A percentile compares a stretch with the other conserved stretches of the same genome.
These are phyloP conservation scores for Ondatra zibethicus DNA, from an alignment of 2,113 vertebrate genomes.

Conservation along the genomic window DNA sequence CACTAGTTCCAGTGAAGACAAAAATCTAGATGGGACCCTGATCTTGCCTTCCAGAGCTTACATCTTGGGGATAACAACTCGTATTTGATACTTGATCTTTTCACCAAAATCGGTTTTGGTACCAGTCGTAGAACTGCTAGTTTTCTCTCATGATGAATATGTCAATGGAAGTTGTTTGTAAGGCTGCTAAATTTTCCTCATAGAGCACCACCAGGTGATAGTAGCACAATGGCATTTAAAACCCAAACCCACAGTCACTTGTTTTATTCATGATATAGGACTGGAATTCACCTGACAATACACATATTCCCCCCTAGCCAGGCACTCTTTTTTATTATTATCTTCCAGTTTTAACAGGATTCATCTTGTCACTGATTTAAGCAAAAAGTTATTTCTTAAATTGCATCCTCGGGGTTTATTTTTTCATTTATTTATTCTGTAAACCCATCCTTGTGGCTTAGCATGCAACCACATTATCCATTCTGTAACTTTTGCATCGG, in stretches of 20 bases:
- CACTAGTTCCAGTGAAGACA: not conserved
- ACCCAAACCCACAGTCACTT: not conserved
- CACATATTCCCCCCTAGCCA: not conserved
- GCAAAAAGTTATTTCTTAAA: constrained; percentile 67
- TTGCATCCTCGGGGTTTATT: constrained; percentile 52
- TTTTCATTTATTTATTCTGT: constrained; percentile 53
- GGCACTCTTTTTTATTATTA: constrained; percentile 45
- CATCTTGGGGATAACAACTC: not conserved
- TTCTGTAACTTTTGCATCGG: not conserved
- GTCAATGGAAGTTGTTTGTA: not conserved
- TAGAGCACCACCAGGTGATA: not conserved
- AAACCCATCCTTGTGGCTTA: constrained; percentile 51
- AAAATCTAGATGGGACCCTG: not conserved
- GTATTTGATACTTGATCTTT: constrained; percentile 29
- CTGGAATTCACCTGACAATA: constrained; percentile 53
- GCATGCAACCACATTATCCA: not conserved
- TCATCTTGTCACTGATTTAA: constrained; percentile 57
- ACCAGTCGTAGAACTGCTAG: not conserved
- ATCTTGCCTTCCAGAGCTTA: constrained; percentile 28
- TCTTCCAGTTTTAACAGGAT: constrained; percentile 45
- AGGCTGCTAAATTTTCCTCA: constrained; percentile 34
- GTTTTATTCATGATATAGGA: constrained; percentile 63
- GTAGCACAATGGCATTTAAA: not conserved
- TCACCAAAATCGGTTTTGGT: constrained; percentile 12
- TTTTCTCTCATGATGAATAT: constrained; percentile 29